Evolutionary conservation across 2,888 invertebrate genomes (phyloP).

Genomic region (Cremastinae sp.): DNA sequence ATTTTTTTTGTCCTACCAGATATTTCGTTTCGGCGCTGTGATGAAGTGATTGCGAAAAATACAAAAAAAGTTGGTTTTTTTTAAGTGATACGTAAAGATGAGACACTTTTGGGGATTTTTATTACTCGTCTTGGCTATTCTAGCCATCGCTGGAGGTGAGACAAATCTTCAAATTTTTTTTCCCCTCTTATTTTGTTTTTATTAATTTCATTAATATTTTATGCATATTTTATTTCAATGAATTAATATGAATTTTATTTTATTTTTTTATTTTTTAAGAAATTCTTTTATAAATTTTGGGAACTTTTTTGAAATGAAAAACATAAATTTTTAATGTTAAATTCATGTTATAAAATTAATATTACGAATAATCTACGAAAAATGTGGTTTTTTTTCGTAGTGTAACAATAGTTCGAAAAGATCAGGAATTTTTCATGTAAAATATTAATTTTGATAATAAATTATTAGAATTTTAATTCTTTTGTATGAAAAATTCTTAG

Average conservation of each 20-base stretch:
- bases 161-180: not conserved
- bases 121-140: constrained; percentile 41
- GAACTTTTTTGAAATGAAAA: not conserved
- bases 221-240: not conserved
- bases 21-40: constrained; percentile 28
- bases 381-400: too few species aligned
- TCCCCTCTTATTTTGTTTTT: not conserved
- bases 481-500: too few species aligned
- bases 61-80: constrained; percentile 15
- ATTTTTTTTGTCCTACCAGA: constrained; percentile 16
- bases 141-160: constrained; percentile 48
- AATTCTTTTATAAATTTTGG: not conserved
- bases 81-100: constrained; percentile 41
- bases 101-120: constrained; percentile 29
- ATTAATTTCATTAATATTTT: not conserved
- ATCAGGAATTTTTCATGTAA: too few species aligned
- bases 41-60: constrained; percentile 48
- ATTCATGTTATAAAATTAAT: too few species aligned
- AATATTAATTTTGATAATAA: too few species aligned
- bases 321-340: too few species aligned
- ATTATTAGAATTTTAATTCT: too few species aligned
- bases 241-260: too few species aligned
- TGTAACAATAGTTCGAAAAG: too few species aligned
- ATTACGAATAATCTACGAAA: too few species aligned
- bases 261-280: constrained; percentile 2